phyloP scores from a whole-genome alignment of 2,888 invertebrate species.

The Eilema sororculum region DNA sequence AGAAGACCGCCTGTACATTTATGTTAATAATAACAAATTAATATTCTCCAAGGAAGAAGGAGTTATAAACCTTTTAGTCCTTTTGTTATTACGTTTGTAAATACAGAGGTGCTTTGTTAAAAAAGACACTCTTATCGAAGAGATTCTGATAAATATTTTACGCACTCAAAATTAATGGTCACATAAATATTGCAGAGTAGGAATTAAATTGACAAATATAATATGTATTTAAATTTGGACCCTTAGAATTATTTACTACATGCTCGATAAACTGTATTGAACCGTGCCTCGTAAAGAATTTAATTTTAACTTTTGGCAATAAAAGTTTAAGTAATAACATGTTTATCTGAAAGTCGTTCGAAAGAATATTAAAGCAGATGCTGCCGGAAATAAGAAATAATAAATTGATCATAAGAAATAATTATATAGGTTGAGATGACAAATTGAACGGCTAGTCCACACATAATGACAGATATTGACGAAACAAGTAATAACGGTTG shows the following conservation, averaged over 20 bases:
- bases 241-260: neutral
- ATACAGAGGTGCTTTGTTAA: neutral
- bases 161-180: neutral
- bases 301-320: neutral
- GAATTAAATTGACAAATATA: neutral
- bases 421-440: conserved; percentile 59
- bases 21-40: neutral
- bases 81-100: neutral
- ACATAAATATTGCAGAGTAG: neutral
- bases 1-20: too few relatives aligned
- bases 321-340: neutral
- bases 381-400: conserved; percentile 39
- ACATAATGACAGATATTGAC: conserved; percentile 73
- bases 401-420: conserved; percentile 42
- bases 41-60: too few relatives aligned
- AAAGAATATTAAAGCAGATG: conserved; percentile 32
- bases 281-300: neutral
- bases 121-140: neutral
- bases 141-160: neutral
- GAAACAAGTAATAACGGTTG: conserved; percentile 76
- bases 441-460: conserved; percentile 68
- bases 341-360: conserved; percentile 17
- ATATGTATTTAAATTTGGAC: neutral
- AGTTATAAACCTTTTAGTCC: neutral
- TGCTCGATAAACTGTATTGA: neutral